A percentile compares a stretch with the other conserved stretches of the same genome.
These are phyloP conservation scores for Scaptomyza caliginosa DNA, from an alignment of 2,888 invertebrate genomes.

Conservation along the genomic window DNA sequence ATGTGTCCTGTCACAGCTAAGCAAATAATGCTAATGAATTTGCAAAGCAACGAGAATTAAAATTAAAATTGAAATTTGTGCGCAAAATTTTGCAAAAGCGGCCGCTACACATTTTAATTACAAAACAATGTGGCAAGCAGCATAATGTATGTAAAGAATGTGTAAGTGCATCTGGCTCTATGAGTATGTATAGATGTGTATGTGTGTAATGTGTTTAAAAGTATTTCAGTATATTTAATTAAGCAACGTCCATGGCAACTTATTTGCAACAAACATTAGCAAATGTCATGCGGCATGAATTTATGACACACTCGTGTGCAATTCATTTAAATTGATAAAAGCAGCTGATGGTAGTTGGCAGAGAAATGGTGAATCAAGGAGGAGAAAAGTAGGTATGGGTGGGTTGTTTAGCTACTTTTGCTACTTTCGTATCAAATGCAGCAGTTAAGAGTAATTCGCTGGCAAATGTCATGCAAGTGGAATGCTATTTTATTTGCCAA, in stretches of 20 bases:
- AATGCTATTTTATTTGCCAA: constrained; percentile 70
- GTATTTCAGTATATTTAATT: constrained; percentile 62
- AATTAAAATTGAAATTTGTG: constrained; percentile 64
- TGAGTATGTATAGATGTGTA: no score
- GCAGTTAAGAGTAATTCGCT: constrained; percentile 78
- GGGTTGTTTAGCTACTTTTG: constrained; percentile 35
- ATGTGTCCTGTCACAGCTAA: constrained; percentile 10
- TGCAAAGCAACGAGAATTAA: constrained; percentile 33
- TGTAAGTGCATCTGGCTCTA: background rate
- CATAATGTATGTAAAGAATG: background rate
- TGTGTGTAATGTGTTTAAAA: constrained; percentile 17
- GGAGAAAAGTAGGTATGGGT: background rate
- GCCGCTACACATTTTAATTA: constrained; percentile 67
- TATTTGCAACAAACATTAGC: constrained; percentile 66
- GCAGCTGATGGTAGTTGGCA: constrained; percentile 36
- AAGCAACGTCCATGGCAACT: constrained; percentile 51
- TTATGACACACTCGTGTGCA: constrained; percentile 79
- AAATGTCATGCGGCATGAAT: constrained; percentile 75
- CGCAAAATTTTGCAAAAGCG: constrained; percentile 43
- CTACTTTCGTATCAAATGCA: constrained; percentile 63
- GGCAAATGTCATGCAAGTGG: constrained; percentile 71
- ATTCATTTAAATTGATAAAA: constrained; percentile 81
- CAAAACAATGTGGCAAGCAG: constrained; percentile 49
- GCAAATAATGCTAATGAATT: constrained; percentile 54
- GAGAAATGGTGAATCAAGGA: background rate